Percentiles rank a stretch among this genome's conserved stretches.
phyloP scores from a whole-genome alignment of 2,888 invertebrate genomes.

The Mimumesa dahlbomi region DNA sequence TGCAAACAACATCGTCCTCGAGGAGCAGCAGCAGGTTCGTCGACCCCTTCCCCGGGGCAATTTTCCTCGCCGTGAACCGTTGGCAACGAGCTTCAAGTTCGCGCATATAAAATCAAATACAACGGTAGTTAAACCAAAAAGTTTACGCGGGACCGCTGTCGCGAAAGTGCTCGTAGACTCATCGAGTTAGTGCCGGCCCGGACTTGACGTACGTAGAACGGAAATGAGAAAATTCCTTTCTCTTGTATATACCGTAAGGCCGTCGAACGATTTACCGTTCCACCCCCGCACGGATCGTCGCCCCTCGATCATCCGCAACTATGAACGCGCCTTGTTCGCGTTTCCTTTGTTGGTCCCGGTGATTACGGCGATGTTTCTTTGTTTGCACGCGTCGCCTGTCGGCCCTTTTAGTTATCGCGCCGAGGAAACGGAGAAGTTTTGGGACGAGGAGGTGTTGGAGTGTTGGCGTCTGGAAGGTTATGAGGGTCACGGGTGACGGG shows the following conservation, averaged over 20 bases:
- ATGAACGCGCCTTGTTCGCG: no score
- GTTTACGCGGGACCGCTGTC: conserved; percentile 52
- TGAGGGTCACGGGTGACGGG: no score
- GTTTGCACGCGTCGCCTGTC: not conserved
- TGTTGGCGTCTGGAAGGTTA: no score
- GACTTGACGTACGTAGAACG: conserved; percentile 25
- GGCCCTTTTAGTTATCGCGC: no score
- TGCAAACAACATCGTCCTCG: conserved; percentile 33
- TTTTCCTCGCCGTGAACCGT: conserved; percentile 17
- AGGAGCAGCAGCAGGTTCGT: conserved; percentile 33
- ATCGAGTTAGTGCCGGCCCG: conserved; percentile 31
- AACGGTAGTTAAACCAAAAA: conserved; percentile 53
- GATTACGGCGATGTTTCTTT: conserved; percentile 10
- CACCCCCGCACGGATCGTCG: not conserved
- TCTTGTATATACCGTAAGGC: conserved; percentile 21
- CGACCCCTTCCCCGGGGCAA: conserved; percentile 37
- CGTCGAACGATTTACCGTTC: conserved; percentile 27
- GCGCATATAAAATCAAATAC: conserved; percentile 46
- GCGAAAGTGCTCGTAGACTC: conserved; percentile 42
- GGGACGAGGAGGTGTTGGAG: no score
- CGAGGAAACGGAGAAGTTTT: no score
- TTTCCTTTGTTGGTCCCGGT: no score
- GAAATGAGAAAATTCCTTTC: conserved; percentile 63
- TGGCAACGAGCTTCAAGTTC: conserved; percentile 35
- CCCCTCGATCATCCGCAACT: no score